phyloP scores from a whole-genome alignment of 2,888 invertebrate species.

The Drymonia ruficornis region DNA sequence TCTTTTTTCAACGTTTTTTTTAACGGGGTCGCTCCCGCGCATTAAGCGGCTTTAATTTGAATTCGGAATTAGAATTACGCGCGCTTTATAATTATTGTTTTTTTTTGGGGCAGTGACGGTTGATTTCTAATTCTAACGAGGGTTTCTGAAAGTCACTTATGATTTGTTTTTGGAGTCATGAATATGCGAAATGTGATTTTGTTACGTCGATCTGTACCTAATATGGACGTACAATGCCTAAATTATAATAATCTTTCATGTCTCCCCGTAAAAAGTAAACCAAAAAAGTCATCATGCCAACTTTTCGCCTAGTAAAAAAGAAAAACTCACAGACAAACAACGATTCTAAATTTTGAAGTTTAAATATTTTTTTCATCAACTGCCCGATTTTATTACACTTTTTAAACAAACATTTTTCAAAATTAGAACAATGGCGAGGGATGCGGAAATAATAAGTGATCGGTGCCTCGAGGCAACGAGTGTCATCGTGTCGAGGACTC shows the following conservation, averaged over 20 bases:
- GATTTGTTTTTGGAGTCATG: constrained; percentile 41
- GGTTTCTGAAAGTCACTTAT: constrained; percentile 58
- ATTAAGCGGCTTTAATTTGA: constrained; percentile 86
- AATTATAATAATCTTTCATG: too few relatives aligned
- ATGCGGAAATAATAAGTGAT: constrained; percentile 65
- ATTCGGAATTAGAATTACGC: constrained; percentile 85
- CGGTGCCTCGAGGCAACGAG: constrained; percentile 55
- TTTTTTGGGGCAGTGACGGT: constrained; percentile 72
- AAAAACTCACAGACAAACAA: too few relatives aligned
- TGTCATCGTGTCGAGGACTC: constrained; percentile 59
- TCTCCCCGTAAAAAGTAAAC: too few relatives aligned
- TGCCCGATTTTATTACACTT: neutral
- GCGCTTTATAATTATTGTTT: constrained; percentile 84
- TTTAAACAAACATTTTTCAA: constrained; percentile 9
- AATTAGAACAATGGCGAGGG: constrained; percentile 45
- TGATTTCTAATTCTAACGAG: constrained; percentile 78
- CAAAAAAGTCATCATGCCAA: too few relatives aligned
- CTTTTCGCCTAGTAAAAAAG: too few relatives aligned
- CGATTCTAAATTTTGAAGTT: too few relatives aligned
- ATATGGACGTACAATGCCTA: neutral
- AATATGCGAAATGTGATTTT: constrained; percentile 34
- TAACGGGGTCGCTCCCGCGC: constrained; percentile 83
- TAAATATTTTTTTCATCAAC: neutral
- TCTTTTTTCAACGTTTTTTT: constrained; percentile 82
- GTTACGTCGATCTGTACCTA: constrained; percentile 10